Evolutionary conservation across 1,140 invertebrate genomes (phyloP).

Genomic region (Lepidurus couesii): DNA sequence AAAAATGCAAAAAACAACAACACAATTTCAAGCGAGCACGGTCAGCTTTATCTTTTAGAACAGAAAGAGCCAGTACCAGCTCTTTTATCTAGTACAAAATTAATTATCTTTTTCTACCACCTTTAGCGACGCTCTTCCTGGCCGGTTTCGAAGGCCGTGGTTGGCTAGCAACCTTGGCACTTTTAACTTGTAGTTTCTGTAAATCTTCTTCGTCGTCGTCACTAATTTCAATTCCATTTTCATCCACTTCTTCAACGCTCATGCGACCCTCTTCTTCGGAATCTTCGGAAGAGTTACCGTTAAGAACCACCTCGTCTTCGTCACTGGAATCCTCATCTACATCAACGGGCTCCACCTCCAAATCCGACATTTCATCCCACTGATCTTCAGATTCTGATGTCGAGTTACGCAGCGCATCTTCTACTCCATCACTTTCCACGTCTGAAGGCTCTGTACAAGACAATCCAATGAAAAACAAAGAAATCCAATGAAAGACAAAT

Average conservation of each 20-base stretch:
- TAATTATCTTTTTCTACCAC: neutral
- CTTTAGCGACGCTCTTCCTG: neutral
- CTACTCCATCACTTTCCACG: slow-evolving; percentile 38
- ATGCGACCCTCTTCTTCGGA: slow-evolving; percentile 28
- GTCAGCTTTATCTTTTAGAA: neutral
- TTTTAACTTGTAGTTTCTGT: neutral
- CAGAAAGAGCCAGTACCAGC: neutral
- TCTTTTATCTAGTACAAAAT: neutral
- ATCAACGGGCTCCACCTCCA: slow-evolving; percentile 36
- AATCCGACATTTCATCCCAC: slow-evolving; percentile 37
- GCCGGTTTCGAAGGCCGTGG: slow-evolving; percentile 11
- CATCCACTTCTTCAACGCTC: neutral
- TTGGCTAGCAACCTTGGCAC: slow-evolving; percentile 11
- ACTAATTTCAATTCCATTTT: neutral
- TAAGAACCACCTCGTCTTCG: slow-evolving; percentile 33
- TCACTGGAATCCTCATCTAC: slow-evolving; percentile 35
- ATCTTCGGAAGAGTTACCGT: slow-evolving; percentile 14
- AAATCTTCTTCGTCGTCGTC: neutral
- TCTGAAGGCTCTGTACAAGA: slow-evolving; percentile 37
- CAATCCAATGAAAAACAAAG: slow-evolving; percentile 29
- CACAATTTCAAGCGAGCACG: neutral
- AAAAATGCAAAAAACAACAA: neutral
- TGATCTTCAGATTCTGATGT: slow-evolving; percentile 39
- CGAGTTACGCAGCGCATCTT: slow-evolving; percentile 36
- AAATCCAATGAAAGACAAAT: neutral